These are phyloP conservation scores for Eospalax fontanierii DNA, from an alignment of 2,797 vertebrate genomes.

Conservation along the genomic window DNA sequence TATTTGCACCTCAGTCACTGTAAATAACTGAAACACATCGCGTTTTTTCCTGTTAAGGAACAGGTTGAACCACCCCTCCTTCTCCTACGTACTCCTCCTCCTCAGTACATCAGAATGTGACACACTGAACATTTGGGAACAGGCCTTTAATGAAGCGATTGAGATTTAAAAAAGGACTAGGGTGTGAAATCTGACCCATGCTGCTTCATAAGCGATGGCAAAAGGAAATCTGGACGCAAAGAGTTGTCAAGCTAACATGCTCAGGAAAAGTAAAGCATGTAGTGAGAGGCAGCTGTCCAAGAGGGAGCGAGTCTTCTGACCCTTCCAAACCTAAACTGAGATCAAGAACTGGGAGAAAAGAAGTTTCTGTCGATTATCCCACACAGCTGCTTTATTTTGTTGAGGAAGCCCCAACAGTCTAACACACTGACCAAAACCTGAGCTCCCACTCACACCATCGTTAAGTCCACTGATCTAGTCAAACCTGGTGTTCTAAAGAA, in stretches of 20 bases:
- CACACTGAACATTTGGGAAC: not conserved
- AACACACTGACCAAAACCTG: not conserved
- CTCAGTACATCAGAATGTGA: not conserved
- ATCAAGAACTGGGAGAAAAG: not conserved
- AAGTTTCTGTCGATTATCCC: not conserved
- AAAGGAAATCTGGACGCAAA: not conserved
- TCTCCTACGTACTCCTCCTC: not conserved
- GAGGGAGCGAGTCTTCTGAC: not conserved
- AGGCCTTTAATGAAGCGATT: not conserved
- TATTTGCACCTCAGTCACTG: not conserved
- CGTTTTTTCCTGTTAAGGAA: not conserved
- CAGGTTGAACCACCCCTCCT: not conserved
- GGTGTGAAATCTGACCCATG: too few species aligned
- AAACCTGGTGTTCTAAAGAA: not conserved
- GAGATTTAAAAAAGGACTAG: not conserved
- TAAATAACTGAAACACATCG: not conserved
- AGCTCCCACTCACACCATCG: not conserved
- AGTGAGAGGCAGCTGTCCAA: not conserved
- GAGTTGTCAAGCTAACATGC: accelerated
- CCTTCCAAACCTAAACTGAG: not conserved
- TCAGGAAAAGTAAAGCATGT: not conserved
- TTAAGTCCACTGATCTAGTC: not conserved
- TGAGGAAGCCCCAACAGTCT: not conserved
- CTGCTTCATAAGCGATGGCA: accelerated
- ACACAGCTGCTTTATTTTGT: not conserved